These are phyloP conservation scores for Ptyas mucosa DNA, from an alignment of 2,113 vertebrate species.

Conservation along the genomic window DNA sequence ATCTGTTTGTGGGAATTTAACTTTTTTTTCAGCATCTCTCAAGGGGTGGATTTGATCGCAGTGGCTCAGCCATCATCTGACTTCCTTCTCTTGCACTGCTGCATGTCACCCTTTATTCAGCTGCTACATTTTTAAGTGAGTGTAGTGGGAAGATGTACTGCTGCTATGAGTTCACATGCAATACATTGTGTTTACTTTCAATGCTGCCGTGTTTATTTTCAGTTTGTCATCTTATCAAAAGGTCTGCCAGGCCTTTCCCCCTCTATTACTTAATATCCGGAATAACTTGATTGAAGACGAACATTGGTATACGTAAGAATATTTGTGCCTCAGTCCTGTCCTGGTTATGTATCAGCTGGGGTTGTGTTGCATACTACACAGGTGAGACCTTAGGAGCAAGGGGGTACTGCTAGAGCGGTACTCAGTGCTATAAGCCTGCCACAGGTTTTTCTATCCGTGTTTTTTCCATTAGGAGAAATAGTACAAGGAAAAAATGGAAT, in stretches of 20 bases:
- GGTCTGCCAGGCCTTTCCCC: not conserved
- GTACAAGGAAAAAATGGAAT: not conserved
- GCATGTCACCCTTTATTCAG: not conserved
- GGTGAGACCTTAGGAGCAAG: too few relatives aligned
- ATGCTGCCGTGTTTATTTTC: not conserved
- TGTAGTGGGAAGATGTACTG: not conserved
- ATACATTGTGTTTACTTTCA: not conserved
- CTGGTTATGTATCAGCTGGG: not conserved
- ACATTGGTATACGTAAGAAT: not conserved
- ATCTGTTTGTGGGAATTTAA: not conserved
- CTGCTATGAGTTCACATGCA: not conserved
- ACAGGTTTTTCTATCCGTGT: too few relatives aligned
- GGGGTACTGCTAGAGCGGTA: not conserved
- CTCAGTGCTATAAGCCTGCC: not conserved
- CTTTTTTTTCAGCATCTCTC: not conserved
- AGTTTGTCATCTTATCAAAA: not conserved
- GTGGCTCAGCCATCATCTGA: not conserved
- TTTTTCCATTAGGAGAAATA: not conserved
- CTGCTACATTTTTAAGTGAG: not conserved
- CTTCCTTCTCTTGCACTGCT: not conserved
- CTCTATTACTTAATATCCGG: not conserved
- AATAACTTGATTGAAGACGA: not conserved
- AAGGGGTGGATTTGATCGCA: not conserved
- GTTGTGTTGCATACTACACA: not conserved
- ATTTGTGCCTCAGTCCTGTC: not conserved